Base-by-base conservation (phyloP, 2,888 invertebrate species). In the Drosophila mimica region DNA sequence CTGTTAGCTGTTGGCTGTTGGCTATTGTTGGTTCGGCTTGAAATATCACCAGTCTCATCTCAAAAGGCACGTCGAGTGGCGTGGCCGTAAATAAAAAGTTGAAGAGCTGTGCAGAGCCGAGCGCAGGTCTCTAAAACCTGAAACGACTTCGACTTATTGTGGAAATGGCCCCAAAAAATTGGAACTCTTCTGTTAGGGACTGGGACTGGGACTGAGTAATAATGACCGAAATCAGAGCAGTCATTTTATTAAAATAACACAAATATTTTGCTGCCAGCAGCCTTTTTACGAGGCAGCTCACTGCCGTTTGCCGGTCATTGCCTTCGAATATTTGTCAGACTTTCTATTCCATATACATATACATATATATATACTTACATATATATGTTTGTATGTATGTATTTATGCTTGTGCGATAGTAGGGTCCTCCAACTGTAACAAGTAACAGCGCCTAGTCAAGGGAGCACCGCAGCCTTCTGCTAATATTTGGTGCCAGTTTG, bases 171-270 rank as follows among this genome's bases (percentile, higher is more conserved):
- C 40, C n/a, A 17, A 34, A 33, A 40, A 49, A 28, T 28, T 36
- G 28, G 31, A 8, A 53, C 53, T 46, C 8, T 33, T 66, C 9
- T 59, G 20, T 56, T 4, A 28, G 52, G 79, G 49, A 20, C 51
- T 54, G 52, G 79, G 46, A 20, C 51, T 54, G 52, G 79, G 49
- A 20, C 51, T 54, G 59, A 20, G 58, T 72, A 80, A 75, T 88
- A 84, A 88, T 85, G 81, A 76, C 72, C 71, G 78, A 86, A 86
- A 86, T 90, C 86, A 90, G 83, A 77, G 83, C 78, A 68, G 68
- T 76, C 79, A 80, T 88, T 85, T 90, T 90, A 86, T 90, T 85
- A 78, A 90, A 85, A 86, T 82, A 88, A 77, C 83, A 85, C 75
- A 85, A 79, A 85, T 82, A 82, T 80, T 85, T 80, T 79, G 70